Evolutionary conservation across 2,113 vertebrate genomes (phyloP), one percentile per base, ranked within the genome.

Genomic region (Xerus inauris): DNA sequence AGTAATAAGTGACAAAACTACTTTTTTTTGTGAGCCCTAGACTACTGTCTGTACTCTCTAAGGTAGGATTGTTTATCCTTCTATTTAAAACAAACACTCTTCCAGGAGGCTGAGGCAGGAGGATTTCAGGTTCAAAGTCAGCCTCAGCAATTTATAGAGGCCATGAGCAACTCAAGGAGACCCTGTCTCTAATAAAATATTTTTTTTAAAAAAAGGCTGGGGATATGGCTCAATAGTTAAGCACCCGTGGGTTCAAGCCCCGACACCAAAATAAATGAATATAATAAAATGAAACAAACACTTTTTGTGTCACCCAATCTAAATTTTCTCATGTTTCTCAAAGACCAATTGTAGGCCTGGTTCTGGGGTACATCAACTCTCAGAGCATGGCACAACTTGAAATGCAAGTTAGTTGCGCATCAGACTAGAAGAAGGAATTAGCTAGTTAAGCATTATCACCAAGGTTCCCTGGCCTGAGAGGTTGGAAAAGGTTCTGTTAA

Each of bases 1-100:
- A 45, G 16, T 59, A 75, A 93, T 51, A 81, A 84, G 45, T 94
- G 26, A 92, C 14, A 92, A 87, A 86, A 87, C 51, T 54, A 57
- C 10, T 19, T 85, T 51, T 85, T 51, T 30, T 35, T 40, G 26
- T 84, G 5, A 59, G 8, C 2, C 47, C 30, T 51, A 67, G 47
- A 38, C 24, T 22, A 57, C 5, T 90, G 28, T 47, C 49, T 71
- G 28, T 89, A 40, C 17, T 49, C 22, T 54, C 6, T 24, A 82
- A 72, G 67, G 62, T 5, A 82, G 32, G 17, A 40, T 51, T 91
- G 1, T 13, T 76, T 32, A 87, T 20, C 13, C 4, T 85, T 64
- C 26, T 85, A 32, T 67, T 57, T 95, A 75, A 94, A 76, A 42
- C 12, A 22, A 20, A 65, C 3, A 28, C 40, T 30, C 77, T 86